phyloP scores from a whole-genome alignment of 2,888 invertebrate species.

The Phaonia tiefii region DNA sequence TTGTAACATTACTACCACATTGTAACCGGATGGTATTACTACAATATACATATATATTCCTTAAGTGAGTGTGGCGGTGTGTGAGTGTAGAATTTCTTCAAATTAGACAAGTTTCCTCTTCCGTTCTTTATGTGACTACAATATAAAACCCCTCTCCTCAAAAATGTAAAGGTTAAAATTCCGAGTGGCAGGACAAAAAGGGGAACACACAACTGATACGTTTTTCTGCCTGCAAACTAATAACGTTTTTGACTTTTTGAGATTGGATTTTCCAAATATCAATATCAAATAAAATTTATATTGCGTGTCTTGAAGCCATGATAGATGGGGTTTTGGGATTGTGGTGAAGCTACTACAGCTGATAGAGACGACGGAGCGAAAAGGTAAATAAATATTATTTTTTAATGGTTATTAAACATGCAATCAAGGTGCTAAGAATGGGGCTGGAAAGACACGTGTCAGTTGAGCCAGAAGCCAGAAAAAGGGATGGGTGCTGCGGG shows the following conservation, averaged over 20 bases:
- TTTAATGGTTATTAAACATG: constrained; percentile 47
- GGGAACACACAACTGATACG: not conserved
- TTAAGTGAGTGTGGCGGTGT: not conserved
- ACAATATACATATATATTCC: not conserved
- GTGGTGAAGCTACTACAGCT: too few species aligned
- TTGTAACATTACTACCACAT: too few species aligned
- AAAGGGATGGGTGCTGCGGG: too few species aligned
- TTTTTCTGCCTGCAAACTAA: not conserved
- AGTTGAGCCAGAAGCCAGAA: too few species aligned
- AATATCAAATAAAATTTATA: constrained; percentile 12
- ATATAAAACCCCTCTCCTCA: too few species aligned
- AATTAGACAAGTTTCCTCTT: constrained; percentile 31
- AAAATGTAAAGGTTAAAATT: not conserved
- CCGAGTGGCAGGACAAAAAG: not conserved
- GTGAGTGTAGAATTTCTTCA: not conserved
- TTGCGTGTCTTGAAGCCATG: not conserved
- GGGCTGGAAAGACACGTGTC: too few species aligned
- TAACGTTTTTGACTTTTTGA: not conserved
- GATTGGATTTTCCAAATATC: constrained; percentile 32
- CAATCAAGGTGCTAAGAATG: constrained; percentile 1
- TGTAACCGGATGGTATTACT: constrained; percentile 21
- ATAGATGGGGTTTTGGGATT: not conserved
- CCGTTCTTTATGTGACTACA: not conserved
- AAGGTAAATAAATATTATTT: constrained; percentile 31
- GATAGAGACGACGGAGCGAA: not conserved